Evolutionary conservation across 2,888 invertebrate genomes (phyloP), one percentile per base, ranked within the genome.

Genomic region (Labia minor): DNA sequence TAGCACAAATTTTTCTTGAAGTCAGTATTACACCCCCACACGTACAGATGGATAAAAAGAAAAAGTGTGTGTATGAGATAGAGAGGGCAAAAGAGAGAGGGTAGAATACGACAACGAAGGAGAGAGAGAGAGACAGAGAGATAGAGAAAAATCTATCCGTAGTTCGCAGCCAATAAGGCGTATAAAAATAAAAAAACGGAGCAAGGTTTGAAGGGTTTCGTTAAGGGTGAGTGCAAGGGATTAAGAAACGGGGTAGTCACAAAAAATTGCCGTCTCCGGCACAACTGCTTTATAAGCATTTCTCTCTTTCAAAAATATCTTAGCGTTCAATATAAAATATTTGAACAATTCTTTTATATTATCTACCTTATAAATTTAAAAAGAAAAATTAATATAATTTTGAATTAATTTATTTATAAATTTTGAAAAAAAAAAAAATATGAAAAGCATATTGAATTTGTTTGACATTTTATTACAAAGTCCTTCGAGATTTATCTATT

Each of bases 121-220:
- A 8, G 4, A 6, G 26, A 3, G 26, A 26, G 8, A 26, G 26
- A 3, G 8, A 3, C 26, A 26, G 26, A 26, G 26, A 26, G 26
- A 26, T 26, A 26, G 26, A 26, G 26, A 49, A 49, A 49, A 49
- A 49, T 49, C 49, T 49, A 49, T 49, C 49, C 49, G 49, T 49
- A 49, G 49, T 49, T 49, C 49, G 49, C 49, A 49, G 49, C 49
- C 49, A 49, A 49, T 49, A 49, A 49, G 49, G 49, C 49, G 49
- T 49, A 49, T 49, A 49, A 49, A 49, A 49, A 49, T 49, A 49
- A 49, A 49, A 49, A 49, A 49, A 49, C 6, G n/a, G 49, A 4
- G 49, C 16, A 49, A 49, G 49, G 49, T 49, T 49, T 49, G 49
- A 49, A 49, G 49, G 49, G 49, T 49, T 49, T 49, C 49, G 49